Evolutionary conservation across 2,888 invertebrate genomes (phyloP), one percentile per base, ranked within the genome.

Genomic region (Oscheius sp.): DNA sequence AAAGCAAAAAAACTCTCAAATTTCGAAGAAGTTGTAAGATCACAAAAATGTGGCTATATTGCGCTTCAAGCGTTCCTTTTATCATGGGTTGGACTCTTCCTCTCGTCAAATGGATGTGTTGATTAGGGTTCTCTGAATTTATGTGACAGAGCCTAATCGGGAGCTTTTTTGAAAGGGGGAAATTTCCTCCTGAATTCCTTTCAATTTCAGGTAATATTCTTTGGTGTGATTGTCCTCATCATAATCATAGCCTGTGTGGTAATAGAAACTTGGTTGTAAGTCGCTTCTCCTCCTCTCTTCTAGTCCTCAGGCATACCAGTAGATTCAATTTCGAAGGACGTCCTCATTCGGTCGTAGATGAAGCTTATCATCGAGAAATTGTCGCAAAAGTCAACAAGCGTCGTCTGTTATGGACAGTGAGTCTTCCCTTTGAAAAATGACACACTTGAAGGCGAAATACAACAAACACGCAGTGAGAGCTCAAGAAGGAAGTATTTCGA

Each of bases 381-480:
- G 42, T 45, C 20, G 17, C n/a, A 27, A 25, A 45, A 45, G 61
- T 61, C n/a, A 61, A 61, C 17, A 8, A 17, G 20, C 17, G 25
- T 12, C n/a, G 37, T n/a, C 45, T 42, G 1, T 3, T 61, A n/a
- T 45, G 45, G 42, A 45, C n/a, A 15, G 48, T 1, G n/a, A 48
- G 48, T 20, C 12, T 15, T 48, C 12, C 1, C n/a, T 17, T 48
- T 17, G 48, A 23, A 48, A 48, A 48, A 48, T 10, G n/a, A 20
- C 8, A 23, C 48, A 20, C 48, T 57, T 61, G 29, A 27, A 37
- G 74, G 72, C 42, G 31, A 58, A 37, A 71, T 83, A 68, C 73
- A 81, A 61, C 69, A 81, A 17, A 50, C 74, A 27, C 71, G 81
- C 48, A 69, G 84, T 63, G 64, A 73, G 69, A 23, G 37, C 65